Base-by-base conservation (phyloP, 2,797 vertebrate genomes). In the Cynodonichthys magdalenae region DNA sequence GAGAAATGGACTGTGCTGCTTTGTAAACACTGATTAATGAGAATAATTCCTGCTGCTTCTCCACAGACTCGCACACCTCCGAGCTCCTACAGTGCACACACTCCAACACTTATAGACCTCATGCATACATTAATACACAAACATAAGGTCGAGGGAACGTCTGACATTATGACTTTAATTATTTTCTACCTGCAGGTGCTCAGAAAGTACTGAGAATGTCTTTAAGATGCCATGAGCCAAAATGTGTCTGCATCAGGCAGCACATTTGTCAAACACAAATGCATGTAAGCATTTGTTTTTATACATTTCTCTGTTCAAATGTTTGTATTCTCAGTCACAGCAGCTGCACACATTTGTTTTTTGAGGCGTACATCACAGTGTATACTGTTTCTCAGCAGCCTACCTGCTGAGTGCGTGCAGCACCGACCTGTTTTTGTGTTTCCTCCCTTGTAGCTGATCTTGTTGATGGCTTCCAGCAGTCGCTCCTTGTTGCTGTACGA, bases 401-500 rank as follows among this genome's bases (percentile, higher is more conserved):
- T n/a, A 4, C 28, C 20, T 0, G 39, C 29, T 6, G 46, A 2
- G 41, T 15, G 11, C n/a, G 11, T 14, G 4, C 11, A 6, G 19
- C 8, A 14, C 77, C 80, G 80, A 93, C 97, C 97, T 84, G 96
- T 99, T 92, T 97, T 98, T 49, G 97, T 99, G 86, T 99, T 99
- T 69, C 97, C 97, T 79, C 97, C 97, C 92, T 99, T 99, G 91
- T 99, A 99, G 29, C 93, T 85, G 87, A 99, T 96, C 63, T 48
- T 89, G 78, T 94, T 95, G 88, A 99, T 95, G 53, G 96, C 96
- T 5, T 96, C 94, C 78, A 99, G 93, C 70, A 99, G 94, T 4
- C 85, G 93, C 81, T 96, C 95, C 72, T 99, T 98, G 74, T 93
- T 80, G 53, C 78, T 86, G 76, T 96, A 95, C 0, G 96, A 89